Conservation (phyloP, 2,113 vertebrate species). For the Gobio gobio region DNA sequence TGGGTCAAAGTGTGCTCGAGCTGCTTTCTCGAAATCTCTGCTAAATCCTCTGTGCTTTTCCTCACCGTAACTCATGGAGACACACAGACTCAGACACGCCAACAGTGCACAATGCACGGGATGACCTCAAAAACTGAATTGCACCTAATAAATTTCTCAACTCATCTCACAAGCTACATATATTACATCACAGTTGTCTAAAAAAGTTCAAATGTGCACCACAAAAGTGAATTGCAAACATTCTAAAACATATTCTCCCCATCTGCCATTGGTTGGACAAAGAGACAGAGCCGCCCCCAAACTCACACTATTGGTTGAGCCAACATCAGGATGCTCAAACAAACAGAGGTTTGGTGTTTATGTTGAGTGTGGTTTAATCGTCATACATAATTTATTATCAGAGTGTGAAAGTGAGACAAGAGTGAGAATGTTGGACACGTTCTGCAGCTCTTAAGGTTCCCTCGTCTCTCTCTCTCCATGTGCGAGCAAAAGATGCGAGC, state of each 20-base stretch:
- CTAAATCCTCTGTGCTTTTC: conserved; percentile 49
- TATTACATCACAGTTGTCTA: background rate
- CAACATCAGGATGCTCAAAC: background rate
- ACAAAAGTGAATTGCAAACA: background rate
- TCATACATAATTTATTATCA: background rate
- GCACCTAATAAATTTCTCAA: background rate
- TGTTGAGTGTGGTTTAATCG: background rate
- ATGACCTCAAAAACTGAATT: background rate
- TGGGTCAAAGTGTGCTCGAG: conserved; percentile 46
- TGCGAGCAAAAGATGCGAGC: conserved; percentile 69
- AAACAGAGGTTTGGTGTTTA: conserved; percentile 13
- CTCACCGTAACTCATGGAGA: conserved; percentile 19
- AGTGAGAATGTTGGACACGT: background rate
- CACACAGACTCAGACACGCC: conserved; percentile 12
- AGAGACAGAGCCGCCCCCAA: background rate
- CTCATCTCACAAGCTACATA: background rate
- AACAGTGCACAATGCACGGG: background rate
- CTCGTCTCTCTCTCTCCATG: conserved; percentile 35
- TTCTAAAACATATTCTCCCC: background rate
- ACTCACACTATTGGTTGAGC: background rate
- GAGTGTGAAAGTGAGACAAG: conserved; percentile 8
- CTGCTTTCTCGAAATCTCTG: conserved; percentile 34
- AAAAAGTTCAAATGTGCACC: background rate
- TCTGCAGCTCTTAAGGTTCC: background rate
- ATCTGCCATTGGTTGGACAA: background rate